phyloP scores from a whole-genome alignment of 1,140 invertebrate genomes.

The Centruroides vittatus region DNA sequence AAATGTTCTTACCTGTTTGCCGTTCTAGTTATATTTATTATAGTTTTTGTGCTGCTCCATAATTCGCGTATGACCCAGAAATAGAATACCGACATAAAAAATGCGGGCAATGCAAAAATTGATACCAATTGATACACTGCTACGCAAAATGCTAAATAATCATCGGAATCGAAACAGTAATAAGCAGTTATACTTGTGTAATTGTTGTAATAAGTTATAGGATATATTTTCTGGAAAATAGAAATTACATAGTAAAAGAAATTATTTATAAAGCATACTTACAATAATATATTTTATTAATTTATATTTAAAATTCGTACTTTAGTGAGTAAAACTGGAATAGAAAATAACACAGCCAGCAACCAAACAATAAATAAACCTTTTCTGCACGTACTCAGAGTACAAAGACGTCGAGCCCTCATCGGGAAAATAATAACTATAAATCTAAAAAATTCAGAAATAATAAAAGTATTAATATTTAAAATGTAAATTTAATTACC shows the following conservation, averaged over 20 bases:
- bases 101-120: conserved; percentile 30
- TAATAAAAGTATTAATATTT: no score
- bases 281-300: background rate
- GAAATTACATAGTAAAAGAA: background rate
- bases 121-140: conserved; percentile 29
- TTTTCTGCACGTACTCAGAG: conserved; percentile 31
- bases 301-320: conserved; percentile 18
- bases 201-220: conserved; percentile 27
- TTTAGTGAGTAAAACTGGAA: conserved; percentile 28
- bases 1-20: conserved; percentile 2
- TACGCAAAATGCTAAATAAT: conserved; percentile 20
- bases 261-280: background rate
- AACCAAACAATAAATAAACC: conserved; percentile 32
- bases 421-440: conserved; percentile 38
- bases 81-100: conserved; percentile 32
- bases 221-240: conserved; percentile 24
- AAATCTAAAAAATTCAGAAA: conserved; percentile 24
- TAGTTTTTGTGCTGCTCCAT: conserved; percentile 27
- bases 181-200: conserved; percentile 23
- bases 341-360: conserved; percentile 26
- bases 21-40: conserved; percentile 10
- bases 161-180: conserved; percentile 26
- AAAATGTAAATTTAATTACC: background rate
- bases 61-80: conserved; percentile 30
- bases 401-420: conserved; percentile 32